phyloP scores from a whole-genome alignment of 2,888 invertebrate genomes.

The Aspidiotus rigidus region DNA sequence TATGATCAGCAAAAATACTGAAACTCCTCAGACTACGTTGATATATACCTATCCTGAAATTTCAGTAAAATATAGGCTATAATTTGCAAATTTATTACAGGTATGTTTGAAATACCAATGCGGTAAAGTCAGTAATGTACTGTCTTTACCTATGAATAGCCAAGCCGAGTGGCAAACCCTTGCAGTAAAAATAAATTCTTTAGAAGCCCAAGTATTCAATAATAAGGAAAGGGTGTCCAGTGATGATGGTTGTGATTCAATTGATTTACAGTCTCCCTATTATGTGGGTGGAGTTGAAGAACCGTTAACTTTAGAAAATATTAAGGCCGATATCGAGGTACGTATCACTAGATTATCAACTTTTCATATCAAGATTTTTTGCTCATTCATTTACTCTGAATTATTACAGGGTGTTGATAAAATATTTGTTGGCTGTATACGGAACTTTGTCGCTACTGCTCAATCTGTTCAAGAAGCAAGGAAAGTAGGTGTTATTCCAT shows the following conservation, averaged over 20 bases:
- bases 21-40: too few species aligned
- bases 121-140: conserved; percentile 51
- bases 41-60: neutral
- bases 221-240: conserved; percentile 39
- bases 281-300: conserved; percentile 69
- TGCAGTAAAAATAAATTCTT: conserved; percentile 53
- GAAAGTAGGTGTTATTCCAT: conserved; percentile 60
- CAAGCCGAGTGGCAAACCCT: conserved; percentile 74
- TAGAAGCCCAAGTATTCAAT: conserved; percentile 59
- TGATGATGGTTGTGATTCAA: conserved; percentile 43
- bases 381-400: conserved; percentile 34
- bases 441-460: conserved; percentile 62
- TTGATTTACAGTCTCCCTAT: conserved; percentile 59
- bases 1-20: conserved; percentile 42
- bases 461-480: conserved; percentile 54
- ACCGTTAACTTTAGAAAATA: conserved; percentile 46
- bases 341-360: too few species aligned
- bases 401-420: conserved; percentile 51
- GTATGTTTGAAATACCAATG: conserved; percentile 63
- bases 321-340: conserved; percentile 41
- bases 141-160: conserved; percentile 52
- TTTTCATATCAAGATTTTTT: too few species aligned
- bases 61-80: neutral
- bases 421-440: conserved; percentile 76
- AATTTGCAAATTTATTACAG: conserved; percentile 42